phyloP scores from a whole-genome alignment of 2,888 invertebrate species.

The Eupithecia insigniata region DNA sequence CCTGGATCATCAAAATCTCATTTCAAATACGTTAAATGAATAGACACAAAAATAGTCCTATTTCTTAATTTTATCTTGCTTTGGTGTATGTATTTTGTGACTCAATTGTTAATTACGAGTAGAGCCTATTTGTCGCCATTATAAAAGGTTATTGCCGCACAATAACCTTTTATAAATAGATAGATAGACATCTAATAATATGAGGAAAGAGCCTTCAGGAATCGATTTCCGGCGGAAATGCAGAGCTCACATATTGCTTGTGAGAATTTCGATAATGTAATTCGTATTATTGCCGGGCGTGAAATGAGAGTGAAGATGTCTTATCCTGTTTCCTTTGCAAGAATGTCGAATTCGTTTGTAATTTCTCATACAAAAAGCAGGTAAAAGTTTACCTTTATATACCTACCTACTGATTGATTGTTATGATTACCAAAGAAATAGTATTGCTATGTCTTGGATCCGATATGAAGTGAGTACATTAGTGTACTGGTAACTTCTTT shows the following conservation, averaged over 20 bases:
- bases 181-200: slow-evolving; percentile 54
- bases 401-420: neutral
- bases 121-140: slow-evolving; percentile 45
- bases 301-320: slow-evolving; percentile 37
- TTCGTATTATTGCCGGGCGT: slow-evolving; percentile 34
- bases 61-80: neutral
- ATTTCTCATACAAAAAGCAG: neutral
- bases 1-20: too few species aligned
- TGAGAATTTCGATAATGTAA: slow-evolving; percentile 46
- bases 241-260: slow-evolving; percentile 59
- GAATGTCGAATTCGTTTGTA: neutral
- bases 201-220: slow-evolving; percentile 55
- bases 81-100: neutral
- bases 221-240: slow-evolving; percentile 65
- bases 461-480: neutral
- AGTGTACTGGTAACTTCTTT: neutral
- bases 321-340: slow-evolving; percentile 22
- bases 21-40: too few species aligned
- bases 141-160: too few species aligned
- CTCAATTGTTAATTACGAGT: slow-evolving; percentile 29
- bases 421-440: neutral
- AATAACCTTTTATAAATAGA: slow-evolving; percentile 48
- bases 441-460: neutral
- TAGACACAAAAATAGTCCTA: too few species aligned
- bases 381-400: neutral